Base-by-base conservation (phyloP, 2,888 invertebrate genomes). In the Netelia virgata region DNA sequence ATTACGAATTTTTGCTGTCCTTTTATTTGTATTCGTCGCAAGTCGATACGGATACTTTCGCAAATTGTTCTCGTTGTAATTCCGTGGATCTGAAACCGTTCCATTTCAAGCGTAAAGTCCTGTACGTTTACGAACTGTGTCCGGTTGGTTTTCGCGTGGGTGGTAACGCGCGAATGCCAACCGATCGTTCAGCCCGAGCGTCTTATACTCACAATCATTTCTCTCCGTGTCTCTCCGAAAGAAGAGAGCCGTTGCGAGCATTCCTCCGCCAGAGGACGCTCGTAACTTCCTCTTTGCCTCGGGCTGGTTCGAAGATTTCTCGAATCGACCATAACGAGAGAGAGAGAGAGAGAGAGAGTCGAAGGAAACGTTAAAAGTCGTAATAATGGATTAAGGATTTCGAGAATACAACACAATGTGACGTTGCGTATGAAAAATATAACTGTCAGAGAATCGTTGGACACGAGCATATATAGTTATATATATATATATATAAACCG, bases 71-170 rank as follows among this genome's bases (percentile, higher is more conserved):
- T 36, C 6, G 36, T 6, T 36, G 36, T 36, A 36, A 36, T 36
- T 36, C 6, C 36, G 6, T 36, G 36, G 36, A 36, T 36, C 36
- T 6, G 36, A 36, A 36, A 36, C 36, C 36, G 6, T 36, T 36
- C 36, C 36, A 36, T 6, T 36, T 5, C 5, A 36, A 3, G 36
- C 1, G 36, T 6, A 55, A 36, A 14, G 57, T 57, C 57, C 57
- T 18, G 20, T 57, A 57, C 36, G 36, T 36, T 41, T 28, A 70
- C 57, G 36, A 16, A 23, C 11, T 16, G 41, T 43, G 59, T 63
- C 47, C 18, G 55, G 41, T 57, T 55, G 16, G 16, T 63, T 74
- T 74, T 74, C 59, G 74, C 74, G 74, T 74, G 74, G 74, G 74
- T 63, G 74, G 63, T 6, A 47, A 23, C 47, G 28, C 73, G 20